Base-by-base conservation (phyloP, 2,113 vertebrate genomes). In the Coracopsis vasa region DNA sequence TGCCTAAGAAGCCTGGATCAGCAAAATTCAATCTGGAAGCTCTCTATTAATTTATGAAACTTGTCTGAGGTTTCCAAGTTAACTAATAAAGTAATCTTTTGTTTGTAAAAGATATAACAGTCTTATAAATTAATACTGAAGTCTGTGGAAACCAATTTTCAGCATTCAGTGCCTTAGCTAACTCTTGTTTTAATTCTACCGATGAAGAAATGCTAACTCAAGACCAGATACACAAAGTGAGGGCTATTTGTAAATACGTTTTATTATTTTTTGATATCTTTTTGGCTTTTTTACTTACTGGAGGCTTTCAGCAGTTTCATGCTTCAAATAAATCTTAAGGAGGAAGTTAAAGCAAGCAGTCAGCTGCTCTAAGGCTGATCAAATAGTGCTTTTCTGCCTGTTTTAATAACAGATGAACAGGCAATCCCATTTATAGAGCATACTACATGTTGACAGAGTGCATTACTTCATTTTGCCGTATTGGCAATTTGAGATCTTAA, bases 401-500 rank as follows among this genome's bases (percentile, higher is more conserved):
- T 80, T 91, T 95, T 86, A 83, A 79, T 90, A 95, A 74, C 53
- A 95, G 94, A 96, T 94, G 89, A 94, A 82, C 90, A 96, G 85
- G 85, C 86, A 35, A 35, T 88, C 91, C 79, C 96, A 90, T 92
- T 95, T 96, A 90, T 85, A 96, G 93, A 94, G 87, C 88, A 82
- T 95, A 89, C 95, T 97, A 96, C 92, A 90, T 95, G 94, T 97
- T 96, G 97, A 97, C 92, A 96, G 94, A 95, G 95, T 0, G 1
- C 97, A 94, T 97, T 95, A 97, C 93, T 97, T 97, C 95, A 96
- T 90, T 97, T 97, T 96, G 96, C 95, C 67, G 3, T 92, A 94
- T 92, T 97, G 93, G 97, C 97, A 97, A 97, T 92, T 97, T 80
- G 96, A 97, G 97, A 97, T 96, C 86, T 97, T 97, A 97, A 87